These are phyloP conservation scores for Ammodytes dubius DNA, from an alignment of 2,113 vertebrate species.

Conservation along the genomic window DNA sequence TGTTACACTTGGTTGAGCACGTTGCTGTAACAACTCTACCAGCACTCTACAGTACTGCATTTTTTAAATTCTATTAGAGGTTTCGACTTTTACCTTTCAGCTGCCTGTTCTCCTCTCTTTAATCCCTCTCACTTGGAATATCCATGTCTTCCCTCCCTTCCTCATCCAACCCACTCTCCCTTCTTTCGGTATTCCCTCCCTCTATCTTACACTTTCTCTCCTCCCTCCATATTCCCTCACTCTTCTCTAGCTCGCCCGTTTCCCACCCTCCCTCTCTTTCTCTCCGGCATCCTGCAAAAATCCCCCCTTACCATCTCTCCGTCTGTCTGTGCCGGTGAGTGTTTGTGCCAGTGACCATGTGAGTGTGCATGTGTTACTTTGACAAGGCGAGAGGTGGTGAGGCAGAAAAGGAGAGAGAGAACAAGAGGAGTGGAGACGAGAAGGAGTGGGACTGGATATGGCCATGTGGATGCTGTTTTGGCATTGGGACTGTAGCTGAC, in stretches of 20 bases:
- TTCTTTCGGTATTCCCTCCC: constrained; percentile 42
- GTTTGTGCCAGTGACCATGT: constrained; percentile 66
- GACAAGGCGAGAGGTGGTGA: constrained; percentile 60
- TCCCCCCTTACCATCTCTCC: constrained; percentile 69
- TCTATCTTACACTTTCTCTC: constrained; percentile 36
- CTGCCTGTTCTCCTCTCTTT: neutral
- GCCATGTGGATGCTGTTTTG: constrained; percentile 79
- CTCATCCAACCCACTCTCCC: constrained; percentile 15
- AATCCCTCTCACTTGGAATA: constrained; percentile 29
- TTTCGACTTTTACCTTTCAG: neutral
- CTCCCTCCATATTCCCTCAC: constrained; percentile 60
- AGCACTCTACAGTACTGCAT: neutral
- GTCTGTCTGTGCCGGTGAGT: constrained; percentile 51
- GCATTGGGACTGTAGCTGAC: constrained; percentile 74
- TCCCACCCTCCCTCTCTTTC: constrained; percentile 60
- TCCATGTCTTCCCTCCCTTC: constrained; percentile 21
- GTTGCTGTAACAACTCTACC: constrained; percentile 4
- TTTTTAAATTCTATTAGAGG: neutral
- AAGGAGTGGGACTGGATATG: constrained; percentile 60
- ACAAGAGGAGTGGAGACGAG: constrained; percentile 58
- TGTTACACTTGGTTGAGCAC: neutral
- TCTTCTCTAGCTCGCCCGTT: constrained; percentile 34
- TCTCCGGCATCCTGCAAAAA: constrained; percentile 75
- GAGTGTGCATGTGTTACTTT: constrained; percentile 61
- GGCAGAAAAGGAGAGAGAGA: constrained; percentile 42